phyloP scores from a whole-genome alignment of 2,797 vertebrate genomes.

The Acrocephalus scirpaceus region DNA sequence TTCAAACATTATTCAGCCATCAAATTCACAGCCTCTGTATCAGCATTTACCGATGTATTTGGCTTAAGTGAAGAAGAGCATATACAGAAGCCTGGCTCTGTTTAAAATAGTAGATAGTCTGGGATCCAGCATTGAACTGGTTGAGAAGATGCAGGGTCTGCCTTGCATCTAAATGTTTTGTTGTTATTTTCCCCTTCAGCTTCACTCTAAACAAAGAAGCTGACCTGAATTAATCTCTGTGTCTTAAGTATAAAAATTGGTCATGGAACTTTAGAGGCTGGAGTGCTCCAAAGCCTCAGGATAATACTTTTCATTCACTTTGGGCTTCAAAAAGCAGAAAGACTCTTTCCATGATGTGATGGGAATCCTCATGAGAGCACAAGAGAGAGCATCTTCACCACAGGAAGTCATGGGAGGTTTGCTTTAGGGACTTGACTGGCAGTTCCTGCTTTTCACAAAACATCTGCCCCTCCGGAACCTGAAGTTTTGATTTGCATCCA shows the following conservation, averaged over 20 bases:
- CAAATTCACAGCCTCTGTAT: constrained; percentile 54
- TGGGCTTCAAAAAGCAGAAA: background rate
- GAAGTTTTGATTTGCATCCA: background rate
- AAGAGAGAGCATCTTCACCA: background rate
- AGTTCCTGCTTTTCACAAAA: background rate
- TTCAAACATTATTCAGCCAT: constrained; percentile 52
- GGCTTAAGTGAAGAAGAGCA: constrained; percentile 24
- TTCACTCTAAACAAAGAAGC: background rate
- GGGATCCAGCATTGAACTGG: background rate
- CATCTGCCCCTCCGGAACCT: background rate
- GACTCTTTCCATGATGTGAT: background rate
- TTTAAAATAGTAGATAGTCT: constrained; percentile 23
- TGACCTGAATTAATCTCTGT: background rate
- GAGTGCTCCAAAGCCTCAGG: background rate
- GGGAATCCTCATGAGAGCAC: background rate
- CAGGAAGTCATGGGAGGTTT: background rate
- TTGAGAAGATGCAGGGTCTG: background rate
- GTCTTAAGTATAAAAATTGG: background rate
- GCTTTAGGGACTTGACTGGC: background rate
- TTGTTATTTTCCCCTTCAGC: background rate
- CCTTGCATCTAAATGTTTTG: background rate
- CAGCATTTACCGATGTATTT: constrained; percentile 26
- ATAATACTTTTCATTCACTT: background rate
- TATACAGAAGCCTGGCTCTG: constrained; percentile 17
- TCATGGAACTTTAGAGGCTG: background rate